A percentile compares a stretch with the other conserved stretches of the same genome.
Conservation (phyloP, 1,140 invertebrate species). For the Anastatus disparis region DNA sequence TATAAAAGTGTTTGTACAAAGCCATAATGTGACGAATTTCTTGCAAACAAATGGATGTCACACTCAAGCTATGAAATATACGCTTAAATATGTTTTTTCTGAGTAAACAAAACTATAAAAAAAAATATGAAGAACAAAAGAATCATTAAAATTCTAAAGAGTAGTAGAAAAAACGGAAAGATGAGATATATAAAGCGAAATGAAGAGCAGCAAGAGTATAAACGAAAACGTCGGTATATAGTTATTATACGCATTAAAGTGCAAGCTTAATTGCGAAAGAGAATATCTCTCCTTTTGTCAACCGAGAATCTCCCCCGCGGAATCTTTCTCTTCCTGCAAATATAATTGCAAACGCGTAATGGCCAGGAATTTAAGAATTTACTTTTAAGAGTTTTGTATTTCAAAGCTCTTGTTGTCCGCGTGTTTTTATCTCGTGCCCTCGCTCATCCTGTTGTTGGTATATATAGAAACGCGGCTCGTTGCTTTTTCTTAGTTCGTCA, state of each 20-base stretch:
- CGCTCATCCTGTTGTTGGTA: no score
- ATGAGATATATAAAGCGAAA: no score
- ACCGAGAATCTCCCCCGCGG: no score
- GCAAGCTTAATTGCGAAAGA: background rate
- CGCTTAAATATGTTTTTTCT: background rate
- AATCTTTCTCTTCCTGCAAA: no score
- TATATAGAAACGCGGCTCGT: background rate
- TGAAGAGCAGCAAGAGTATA: no score
- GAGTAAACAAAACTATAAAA: no score
- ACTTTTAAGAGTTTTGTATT: slow-evolving; percentile 12
- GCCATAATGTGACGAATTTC: no score
- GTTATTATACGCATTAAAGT: background rate
- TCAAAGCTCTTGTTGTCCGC: background rate
- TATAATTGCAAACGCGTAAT: no score
- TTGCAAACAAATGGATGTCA: background rate
- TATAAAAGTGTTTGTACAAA: no score
- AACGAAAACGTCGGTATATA: background rate
- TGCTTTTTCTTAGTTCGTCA: background rate
- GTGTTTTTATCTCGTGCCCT: slow-evolving; percentile 1
- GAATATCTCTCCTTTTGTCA: background rate
- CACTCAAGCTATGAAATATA: background rate
- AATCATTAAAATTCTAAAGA: no score
- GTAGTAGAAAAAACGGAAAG: background rate
- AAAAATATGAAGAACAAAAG: background rate
- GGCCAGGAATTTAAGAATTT: no score